These are phyloP conservation scores for Cygnus buccinator DNA, from an alignment of 2,113 vertebrate species.

Conservation along the genomic window DNA sequence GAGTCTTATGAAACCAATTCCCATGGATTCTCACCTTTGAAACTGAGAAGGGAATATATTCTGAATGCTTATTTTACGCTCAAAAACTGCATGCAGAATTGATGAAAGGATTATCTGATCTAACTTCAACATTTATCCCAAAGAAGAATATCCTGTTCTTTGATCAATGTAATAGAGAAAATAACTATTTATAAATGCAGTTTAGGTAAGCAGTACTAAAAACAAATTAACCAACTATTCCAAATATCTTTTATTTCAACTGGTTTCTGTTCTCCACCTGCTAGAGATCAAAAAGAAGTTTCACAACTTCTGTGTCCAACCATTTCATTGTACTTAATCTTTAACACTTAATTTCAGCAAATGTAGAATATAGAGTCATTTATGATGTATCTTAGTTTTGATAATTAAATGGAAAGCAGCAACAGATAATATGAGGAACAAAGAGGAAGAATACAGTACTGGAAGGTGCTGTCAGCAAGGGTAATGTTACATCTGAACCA, in stretches of 20 bases:
- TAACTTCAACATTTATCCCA: neutral
- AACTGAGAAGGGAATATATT: neutral
- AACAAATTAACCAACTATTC: neutral
- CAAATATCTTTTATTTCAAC: neutral
- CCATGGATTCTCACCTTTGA: neutral
- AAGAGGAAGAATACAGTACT: neutral
- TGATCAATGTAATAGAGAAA: neutral
- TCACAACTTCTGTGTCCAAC: neutral
- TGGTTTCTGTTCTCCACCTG: neutral
- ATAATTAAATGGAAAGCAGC: neutral
- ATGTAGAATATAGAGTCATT: neutral
- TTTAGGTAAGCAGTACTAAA: neutral
- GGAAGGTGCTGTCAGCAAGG: neutral
- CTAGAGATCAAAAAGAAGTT: neutral
- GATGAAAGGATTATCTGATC: neutral
- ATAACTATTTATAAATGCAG: neutral
- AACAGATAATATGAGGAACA: neutral
- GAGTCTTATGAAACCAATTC: neutral
- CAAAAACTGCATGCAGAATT: neutral
- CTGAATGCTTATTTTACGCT: neutral
- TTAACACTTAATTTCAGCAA: neutral
- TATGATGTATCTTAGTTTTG: neutral
- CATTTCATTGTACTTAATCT: neutral
- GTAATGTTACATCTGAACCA: neutral
- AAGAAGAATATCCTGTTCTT: neutral